Evolutionary conservation across 92 coral and sea anemone species (phyloP), one percentile per base, ranked within the genome.

Genomic region (Epizoanthus ramosus): DNA sequence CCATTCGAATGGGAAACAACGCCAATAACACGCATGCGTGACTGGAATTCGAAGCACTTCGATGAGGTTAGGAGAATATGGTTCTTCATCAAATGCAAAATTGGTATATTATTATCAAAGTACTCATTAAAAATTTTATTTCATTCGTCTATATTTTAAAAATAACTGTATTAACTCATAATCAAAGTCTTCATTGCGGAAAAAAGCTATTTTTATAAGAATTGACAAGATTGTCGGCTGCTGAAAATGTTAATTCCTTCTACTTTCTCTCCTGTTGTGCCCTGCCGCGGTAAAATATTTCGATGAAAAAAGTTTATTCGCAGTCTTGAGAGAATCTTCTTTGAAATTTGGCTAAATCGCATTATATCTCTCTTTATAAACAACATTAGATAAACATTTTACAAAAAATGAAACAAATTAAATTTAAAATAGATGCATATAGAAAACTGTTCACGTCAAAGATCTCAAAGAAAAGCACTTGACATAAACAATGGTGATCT

Each of bases 21-120:
- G 82, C 82, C 59, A 77, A 39, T 31, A 18, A 39, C 65, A 77
- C 82, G 82, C 82, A 77, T 77, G 82, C 82, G 82, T 77, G 70
- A 60, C 70, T 39, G 57, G 56, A 75, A 57, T 75, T 59, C 17
- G 69, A 75, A 59, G 69, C 39, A 60, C 59, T 37, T 41, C 65
- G 37, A 12, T 23, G 7, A 22, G 17, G 82, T 77, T 77, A 69
- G 82, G 82, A 77, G 82, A 77, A 77, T 77, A 77, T 61, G 1
- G 22, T 8, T 21, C 14, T 15, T 59, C 23, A 77, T 77, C 82
- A 39, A 61, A 1, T 39, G 21, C 3, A 31, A 16, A 3, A 5
- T 59, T n/a, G 31, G 0, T 35, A 67, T 9, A 47, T 8, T 67
- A 19, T 67, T 19, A 3, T 64, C 69, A 25, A 31, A 13, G 18